Evolutionary conservation across 1,140 invertebrate species (phyloP), one percentile per base, ranked within the genome.

Genomic region (Subanguina moxae): DNA sequence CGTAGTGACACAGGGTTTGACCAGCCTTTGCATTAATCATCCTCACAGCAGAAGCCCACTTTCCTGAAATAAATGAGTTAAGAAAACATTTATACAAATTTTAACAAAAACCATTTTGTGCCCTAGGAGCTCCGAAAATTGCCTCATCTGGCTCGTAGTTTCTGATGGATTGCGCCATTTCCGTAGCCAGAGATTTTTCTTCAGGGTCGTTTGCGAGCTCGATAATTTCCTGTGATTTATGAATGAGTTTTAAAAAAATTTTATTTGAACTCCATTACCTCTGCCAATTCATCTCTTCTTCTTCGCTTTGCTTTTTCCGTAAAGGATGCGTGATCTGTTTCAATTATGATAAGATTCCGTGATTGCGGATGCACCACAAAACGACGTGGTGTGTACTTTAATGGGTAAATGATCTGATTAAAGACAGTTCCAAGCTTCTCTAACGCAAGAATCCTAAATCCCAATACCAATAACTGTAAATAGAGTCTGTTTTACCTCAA

Each of bases 391-490:
- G 96, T 98, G 78, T 93, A 97, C 73, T 96, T 92, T 28, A 98
- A 84, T 0, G 91, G 90, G 75, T 92, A 89, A 9, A 89, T 90
- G 43, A 87, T 86, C 84, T 97, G 94, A 86, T 99, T 99, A 80
- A 99, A 99, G 1, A 98, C 93, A 0, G 93, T 94, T 0, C 96
- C 96, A 0, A 99, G 85, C 84, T 99, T 99, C 84, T 99, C 96
- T 17, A 99, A 84, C 0, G 95, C 94, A 80, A 99, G 88, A 87
- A 99, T 99, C 72, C 87, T 86, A 70, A 38, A 82, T 72, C 85
- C 67, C 23, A 80, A 64, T 68, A 66, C 52, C 61, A 68, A 62
- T n/a, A 25, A 57, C 9, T 42, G 0, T 59, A 42, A 32, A 27
- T 71, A n/a, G 23, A 42, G 28, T 7, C 17, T 42, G n/a, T n/a